Evolutionary conservation across 2,888 invertebrate genomes (phyloP), one percentile per base, ranked within the genome.

Genomic region (Macropis europaea): DNA sequence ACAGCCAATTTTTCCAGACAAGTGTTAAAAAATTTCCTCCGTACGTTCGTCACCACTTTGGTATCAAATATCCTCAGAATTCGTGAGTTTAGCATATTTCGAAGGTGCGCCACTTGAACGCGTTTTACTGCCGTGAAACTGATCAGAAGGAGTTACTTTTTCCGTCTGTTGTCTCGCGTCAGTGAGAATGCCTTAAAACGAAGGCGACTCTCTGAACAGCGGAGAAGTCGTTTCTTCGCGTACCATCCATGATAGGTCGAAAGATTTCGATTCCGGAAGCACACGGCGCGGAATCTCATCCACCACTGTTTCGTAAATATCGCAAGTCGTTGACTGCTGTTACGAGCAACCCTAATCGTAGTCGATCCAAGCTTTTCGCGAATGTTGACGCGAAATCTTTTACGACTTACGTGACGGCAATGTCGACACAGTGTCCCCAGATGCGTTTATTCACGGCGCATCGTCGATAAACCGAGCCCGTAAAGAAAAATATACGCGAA

Each of bases 341-440:
- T n/a, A 6, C 19, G 19, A 19, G 4, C 6, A 3, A 9, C 36
- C 3, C 13, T 2, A 1, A 5, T 7, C 45, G 32, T 59, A 62
- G 59, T 45, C 45, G 59, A 28, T 59, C 45, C 28, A 11, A 9
- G 36, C 34, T 26, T 47, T 36, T 30, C 30, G 7, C 38, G 13
- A 19, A 36, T 36, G n/a, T n/a, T n/a, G n/a, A n/a, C n/a, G n/a
- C n/a, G 60, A 40, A 24, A 24, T 61, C 34, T 54, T 43, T 38
- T 30, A 56, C 24, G 24, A 17, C 40, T 40, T 47, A 48, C 63
- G 63, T 63, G 61, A 47, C 47, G 38, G 13, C 38, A 9, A 13
- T 59, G 19, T 22, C 38, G 47, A 59, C 28, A 40, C 7, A 4
- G n/a, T 45, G 6, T 47, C 24, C 50, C 28, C 38, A 26, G n/a